Evolutionary conservation across 2,888 invertebrate species (phyloP), one percentile per base, ranked within the genome.

Genomic region (Agrotis ipsilon): DNA sequence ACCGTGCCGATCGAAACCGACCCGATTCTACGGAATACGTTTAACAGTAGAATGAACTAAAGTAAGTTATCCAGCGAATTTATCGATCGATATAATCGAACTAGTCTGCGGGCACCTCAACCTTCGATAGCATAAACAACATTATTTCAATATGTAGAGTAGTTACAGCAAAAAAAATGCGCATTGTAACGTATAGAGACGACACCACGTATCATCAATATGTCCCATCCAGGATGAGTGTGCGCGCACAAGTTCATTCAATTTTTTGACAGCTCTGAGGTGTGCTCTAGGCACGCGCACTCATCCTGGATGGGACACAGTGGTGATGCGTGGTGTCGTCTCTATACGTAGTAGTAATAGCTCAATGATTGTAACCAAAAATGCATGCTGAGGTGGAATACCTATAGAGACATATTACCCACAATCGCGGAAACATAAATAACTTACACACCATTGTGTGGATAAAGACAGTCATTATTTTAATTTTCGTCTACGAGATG

Each of bases 391-490:
- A 24, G 14, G 11, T 61, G n/a, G 21, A 16, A 21, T 16, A n/a
- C n/a, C n/a, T n/a, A 45, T n/a, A 61, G 72, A 62, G 67, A 45
- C 64, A 72, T 78, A 72, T 81, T 68, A 54, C 61, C 65, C 72
- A 58, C 39, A 72, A 49, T 64, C 24, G 46, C 78, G 72, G 78
- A 78, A 78, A 72, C 57, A 39, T 66, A 81, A 70, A 81, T 62
- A 72, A 79, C 78, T 68, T 72, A 81, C 81, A 68, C 27, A 45
- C 61, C 58, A 81, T 79, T 79, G 79, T 79, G 54, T 78, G 59
- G 72, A 52, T 72, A 79, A 78, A 79, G 43, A 79, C 82, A 11
- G 67, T 65, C 72, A 81, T 79, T 81, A 79, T 78, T 79, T 81
- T 79, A 79, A 79, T 78, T 65, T 68, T 68, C 82, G 27, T 78